These are phyloP conservation scores for Phthorimaea operculella DNA, from an alignment of 1,140 invertebrate species.

Conservation along the genomic window DNA sequence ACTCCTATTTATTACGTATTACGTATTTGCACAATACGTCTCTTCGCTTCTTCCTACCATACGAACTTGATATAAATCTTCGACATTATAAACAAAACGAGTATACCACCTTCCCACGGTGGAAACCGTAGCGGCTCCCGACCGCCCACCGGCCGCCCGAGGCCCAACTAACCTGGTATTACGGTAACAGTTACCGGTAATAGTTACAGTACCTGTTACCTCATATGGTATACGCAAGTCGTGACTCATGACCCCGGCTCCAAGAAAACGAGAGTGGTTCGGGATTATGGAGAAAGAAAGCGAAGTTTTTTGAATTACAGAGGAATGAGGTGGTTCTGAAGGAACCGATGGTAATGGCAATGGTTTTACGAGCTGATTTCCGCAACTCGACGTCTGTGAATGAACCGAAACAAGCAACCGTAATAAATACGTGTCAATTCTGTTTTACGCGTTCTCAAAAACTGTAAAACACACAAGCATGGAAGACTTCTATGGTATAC, in stretches of 20 bases:
- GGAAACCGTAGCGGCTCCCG: conserved; percentile 10
- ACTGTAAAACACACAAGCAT: too few species aligned
- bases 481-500: too few species aligned
- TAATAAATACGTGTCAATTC: too few species aligned
- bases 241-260: conserved; percentile 11
- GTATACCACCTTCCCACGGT: conserved; percentile 11
- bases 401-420: too few species aligned
- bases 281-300: neutral
- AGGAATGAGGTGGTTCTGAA: too few species aligned
- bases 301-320: neutral
- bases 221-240: conserved; percentile 11
- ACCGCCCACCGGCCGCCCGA: conserved; percentile 3
- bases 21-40: too few species aligned
- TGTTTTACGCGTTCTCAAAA: too few species aligned
- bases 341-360: too few species aligned
- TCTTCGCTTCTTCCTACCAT: too few species aligned
- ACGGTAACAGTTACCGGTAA: conserved; percentile 1
- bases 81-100: conserved; percentile 1
- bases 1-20: too few species aligned
- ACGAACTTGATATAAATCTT: neutral
- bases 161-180: neutral
- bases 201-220: conserved; percentile 6
- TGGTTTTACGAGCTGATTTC: too few species aligned
- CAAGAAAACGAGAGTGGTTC: conserved; percentile 14
- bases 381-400: too few species aligned